Base-by-base conservation (phyloP, 2,888 invertebrate genomes). In the Adelphocoris suturalis region DNA sequence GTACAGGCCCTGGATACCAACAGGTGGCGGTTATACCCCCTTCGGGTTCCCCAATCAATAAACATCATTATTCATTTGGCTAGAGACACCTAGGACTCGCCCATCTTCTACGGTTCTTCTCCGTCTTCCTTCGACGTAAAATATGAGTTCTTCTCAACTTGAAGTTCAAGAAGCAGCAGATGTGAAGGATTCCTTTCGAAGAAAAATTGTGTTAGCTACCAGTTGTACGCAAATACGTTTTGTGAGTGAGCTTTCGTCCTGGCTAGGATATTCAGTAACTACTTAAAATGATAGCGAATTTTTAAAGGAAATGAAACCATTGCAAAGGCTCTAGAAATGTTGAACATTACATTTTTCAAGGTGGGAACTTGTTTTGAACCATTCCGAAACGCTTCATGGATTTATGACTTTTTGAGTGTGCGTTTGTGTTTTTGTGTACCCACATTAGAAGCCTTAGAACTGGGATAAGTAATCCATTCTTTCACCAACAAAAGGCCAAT, bases 61-160 rank as follows among this genome's bases (percentile, higher is more conserved):
- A 82, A 82, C 82, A 82, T 82, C 82, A 82, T 82, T 82, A 82
- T 82, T 82, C 82, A 82, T 82, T 82, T 82, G 82, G 82, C 82
- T 82, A 82, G 82, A 82, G 82, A 82, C 82, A 82, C 82, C 82
- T 82, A 82, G 82, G 47, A 82, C 82, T 47, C 82, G 82, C 82
- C 82, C 82, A 82, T 47, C 78, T 37, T 28, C 75, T 19, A 75
- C 16, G 19, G 68, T 68, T 68, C 68, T 68, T 78, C 78, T 11
- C 78, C 78, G 37, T 78, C 78, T 78, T 27, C 19, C 19, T 37
- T 16, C 14, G 19, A 14, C 28, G 28, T 28, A 78, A 78, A 78
- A 28, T 4, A 28, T 27, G 78, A 78, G 46, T 37, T 47, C 47
- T 78, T 78, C 78, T 78, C 78, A 78, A 78, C 46, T 78, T 78